These are phyloP conservation scores for Dasyprocta punctata DNA, from an alignment of 2,113 vertebrate genomes.

Conservation along the genomic window DNA sequence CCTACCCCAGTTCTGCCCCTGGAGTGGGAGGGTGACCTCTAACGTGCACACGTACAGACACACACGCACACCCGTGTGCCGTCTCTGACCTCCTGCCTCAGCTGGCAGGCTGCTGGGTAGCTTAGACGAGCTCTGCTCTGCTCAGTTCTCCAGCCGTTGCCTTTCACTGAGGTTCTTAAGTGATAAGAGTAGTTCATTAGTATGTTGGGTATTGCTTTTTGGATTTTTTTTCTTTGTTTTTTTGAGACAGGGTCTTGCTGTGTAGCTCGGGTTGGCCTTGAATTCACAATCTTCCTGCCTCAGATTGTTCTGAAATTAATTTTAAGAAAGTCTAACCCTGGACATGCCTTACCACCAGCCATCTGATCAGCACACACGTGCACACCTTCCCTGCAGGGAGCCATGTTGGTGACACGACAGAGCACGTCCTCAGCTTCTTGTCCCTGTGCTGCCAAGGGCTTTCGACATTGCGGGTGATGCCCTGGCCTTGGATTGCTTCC, in stretches of 20 bases:
- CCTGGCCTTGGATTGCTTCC: constrained; percentile 85
- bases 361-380: background rate
- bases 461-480: constrained; percentile 82
- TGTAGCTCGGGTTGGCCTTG: background rate
- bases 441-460: constrained; percentile 85
- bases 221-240: background rate
- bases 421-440: constrained; percentile 75
- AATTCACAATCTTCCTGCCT: background rate
- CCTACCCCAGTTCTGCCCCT: background rate
- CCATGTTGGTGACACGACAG: constrained; percentile 59
- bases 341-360: background rate
- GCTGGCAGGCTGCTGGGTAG: background rate
- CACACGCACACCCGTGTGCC: background rate
- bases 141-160: background rate
- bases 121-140: background rate
- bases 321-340: background rate
- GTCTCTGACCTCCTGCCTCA: background rate
- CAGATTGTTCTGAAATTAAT: constrained; percentile 19
- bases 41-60: background rate
- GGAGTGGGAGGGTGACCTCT: background rate
- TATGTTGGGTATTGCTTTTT: background rate
- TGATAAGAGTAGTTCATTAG: background rate
- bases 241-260: background rate
- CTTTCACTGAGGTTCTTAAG: background rate
- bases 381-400: constrained; percentile 14